Percentiles rank a stretch among this genome's conserved stretches.
phyloP scores from a whole-genome alignment of 2,888 invertebrate species.

The Eurois occulta region DNA sequence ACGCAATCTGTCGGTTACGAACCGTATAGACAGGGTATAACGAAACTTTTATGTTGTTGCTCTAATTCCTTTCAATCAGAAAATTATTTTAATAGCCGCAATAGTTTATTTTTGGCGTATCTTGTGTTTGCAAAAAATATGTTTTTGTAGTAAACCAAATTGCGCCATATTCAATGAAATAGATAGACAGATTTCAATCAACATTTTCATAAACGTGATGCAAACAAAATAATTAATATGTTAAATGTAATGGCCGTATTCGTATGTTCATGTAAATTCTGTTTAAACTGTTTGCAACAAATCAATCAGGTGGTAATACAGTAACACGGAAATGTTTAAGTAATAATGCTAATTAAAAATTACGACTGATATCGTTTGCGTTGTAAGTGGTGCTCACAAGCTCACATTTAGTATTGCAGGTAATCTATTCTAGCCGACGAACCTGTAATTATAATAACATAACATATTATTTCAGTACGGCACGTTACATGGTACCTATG shows the following conservation, averaged over 20 bases:
- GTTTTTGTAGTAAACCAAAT: slow-evolving; percentile 19
- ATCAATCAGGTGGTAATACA: slow-evolving; percentile 45
- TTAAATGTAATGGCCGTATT: slow-evolving; percentile 21
- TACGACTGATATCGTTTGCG: slow-evolving; percentile 47
- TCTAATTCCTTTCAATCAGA: slow-evolving; percentile 76
- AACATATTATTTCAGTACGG: slow-evolving; percentile 47
- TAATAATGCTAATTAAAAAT: slow-evolving; percentile 58
- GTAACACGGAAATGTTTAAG: slow-evolving; percentile 50
- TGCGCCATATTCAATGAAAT: slow-evolving; percentile 38
- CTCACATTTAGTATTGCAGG: slow-evolving; percentile 40
- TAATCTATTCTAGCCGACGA: slow-evolving; percentile 45
- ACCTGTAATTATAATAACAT: slow-evolving; percentile 46
- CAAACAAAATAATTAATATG: slow-evolving; percentile 41
- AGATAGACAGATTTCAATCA: slow-evolving; percentile 27
- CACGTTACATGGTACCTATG: slow-evolving; percentile 37
- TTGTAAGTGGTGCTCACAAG: slow-evolving; percentile 27
- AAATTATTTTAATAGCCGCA: slow-evolving; percentile 69
- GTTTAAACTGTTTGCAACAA: slow-evolving; percentile 42
- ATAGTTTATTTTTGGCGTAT: slow-evolving; percentile 48
- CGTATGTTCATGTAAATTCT: slow-evolving; percentile 36
- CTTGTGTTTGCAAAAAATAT: slow-evolving; percentile 35
- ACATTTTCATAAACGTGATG: slow-evolving; percentile 33
- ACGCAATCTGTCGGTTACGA: slow-evolving; percentile 83
- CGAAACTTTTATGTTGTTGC: slow-evolving; percentile 74
- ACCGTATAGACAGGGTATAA: slow-evolving; percentile 70